These are phyloP conservation scores for Grallaria varia DNA, from an alignment of 2,113 vertebrate genomes.

Conservation along the genomic window DNA sequence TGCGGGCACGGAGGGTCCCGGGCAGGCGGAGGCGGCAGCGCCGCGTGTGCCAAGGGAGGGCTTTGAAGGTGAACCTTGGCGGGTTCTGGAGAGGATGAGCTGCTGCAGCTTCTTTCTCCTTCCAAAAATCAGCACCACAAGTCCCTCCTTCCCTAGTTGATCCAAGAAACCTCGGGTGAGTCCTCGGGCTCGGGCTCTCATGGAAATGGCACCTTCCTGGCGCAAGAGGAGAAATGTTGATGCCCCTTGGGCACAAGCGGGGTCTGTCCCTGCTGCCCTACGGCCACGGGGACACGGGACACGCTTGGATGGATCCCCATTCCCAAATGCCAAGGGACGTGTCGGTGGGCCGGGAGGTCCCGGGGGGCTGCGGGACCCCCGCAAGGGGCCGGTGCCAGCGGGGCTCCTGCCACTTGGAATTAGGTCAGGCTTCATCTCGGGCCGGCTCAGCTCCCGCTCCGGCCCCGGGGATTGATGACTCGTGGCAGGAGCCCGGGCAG, in stretches of 20 bases:
- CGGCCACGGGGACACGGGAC: not conserved
- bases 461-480: not conserved
- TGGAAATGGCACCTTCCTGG: not conserved
- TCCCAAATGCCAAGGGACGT: rapidly evolving
- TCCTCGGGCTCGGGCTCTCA: not conserved
- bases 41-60: not conserved
- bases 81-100: not conserved
- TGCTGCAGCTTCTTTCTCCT: not conserved
- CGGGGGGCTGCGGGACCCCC: not conserved
- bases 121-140: not conserved
- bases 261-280: not conserved
- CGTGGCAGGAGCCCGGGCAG: not conserved
- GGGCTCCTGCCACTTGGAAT: slow-evolving; percentile 9
- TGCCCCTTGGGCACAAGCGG: rapidly evolving
- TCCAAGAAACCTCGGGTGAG: not conserved
- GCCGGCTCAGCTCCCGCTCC: not conserved
- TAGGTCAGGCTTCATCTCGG: slow-evolving; percentile 53
- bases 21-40: not conserved
- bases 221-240: rapidly evolving
- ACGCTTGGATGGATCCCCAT: not conserved
- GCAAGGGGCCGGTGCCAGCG: rapidly evolving
- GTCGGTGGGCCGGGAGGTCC: not conserved
- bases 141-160: not conserved
- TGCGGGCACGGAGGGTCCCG: not conserved
- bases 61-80: slow-evolving; percentile 44